Percentiles rank a stretch among this genome's conserved stretches.
Evolutionary conservation across 2,888 invertebrate genomes (phyloP).

Genomic region (Erebia ligea): DNA sequence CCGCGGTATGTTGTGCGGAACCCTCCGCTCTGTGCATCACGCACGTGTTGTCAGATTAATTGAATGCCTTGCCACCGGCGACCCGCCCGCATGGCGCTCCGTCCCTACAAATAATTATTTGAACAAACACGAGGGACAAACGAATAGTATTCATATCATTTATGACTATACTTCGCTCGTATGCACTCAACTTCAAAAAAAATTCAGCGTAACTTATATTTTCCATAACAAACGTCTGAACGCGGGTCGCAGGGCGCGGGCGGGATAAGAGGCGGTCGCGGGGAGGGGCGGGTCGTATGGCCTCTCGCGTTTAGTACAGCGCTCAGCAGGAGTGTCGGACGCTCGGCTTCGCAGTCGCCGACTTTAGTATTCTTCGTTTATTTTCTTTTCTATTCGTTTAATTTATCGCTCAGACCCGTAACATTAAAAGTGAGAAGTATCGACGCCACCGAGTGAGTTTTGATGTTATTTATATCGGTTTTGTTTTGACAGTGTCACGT

Average conservation of each 20-base stretch:
- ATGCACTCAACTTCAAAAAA: constrained; percentile 54
- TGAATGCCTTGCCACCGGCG: constrained; percentile 60
- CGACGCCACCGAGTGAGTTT: constrained; percentile 62
- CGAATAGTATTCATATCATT: constrained; percentile 45
- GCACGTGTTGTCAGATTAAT: constrained; percentile 78
- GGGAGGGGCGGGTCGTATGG: constrained; percentile 71
- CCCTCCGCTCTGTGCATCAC: constrained; percentile 59
- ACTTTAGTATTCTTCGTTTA: constrained; percentile 82
- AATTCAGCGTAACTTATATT: constrained; percentile 63
- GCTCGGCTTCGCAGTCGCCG: constrained; percentile 79
- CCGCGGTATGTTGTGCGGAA: constrained; percentile 31
- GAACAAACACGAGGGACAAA: constrained; percentile 51
- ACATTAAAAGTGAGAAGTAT: constrained; percentile 65
- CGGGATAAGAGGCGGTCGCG: constrained; percentile 58
- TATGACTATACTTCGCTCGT: constrained; percentile 49
- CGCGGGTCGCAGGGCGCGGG: constrained; percentile 70
- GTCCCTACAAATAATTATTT: constrained; percentile 51
- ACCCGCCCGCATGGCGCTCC: constrained; percentile 42
- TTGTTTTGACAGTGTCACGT: constrained; percentile 80
- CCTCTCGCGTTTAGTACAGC: constrained; percentile 81
- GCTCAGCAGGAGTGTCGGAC: constrained; percentile 83
- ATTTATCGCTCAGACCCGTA: constrained; percentile 71
- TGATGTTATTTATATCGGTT: constrained; percentile 54
- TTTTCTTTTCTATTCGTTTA: constrained; percentile 83
- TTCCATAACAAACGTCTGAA: constrained; percentile 65